Base-by-base conservation (phyloP, 1,140 invertebrate species). In the Scaptomyza graminum region DNA sequence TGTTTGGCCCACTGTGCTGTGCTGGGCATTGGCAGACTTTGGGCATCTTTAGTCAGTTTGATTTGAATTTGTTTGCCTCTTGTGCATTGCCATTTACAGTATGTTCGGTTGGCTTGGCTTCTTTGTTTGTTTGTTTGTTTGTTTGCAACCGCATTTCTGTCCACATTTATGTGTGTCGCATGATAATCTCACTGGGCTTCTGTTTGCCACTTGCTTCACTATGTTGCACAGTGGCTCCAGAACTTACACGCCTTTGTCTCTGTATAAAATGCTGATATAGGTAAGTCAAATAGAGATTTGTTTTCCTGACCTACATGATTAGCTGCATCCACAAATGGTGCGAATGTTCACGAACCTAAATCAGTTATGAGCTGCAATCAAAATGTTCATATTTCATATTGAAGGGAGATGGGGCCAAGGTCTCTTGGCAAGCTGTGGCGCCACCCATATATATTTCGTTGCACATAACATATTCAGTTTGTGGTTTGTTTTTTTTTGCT, bases 61-160 rank as follows among this genome's bases (percentile, higher is more conserved):
- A 88, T 85, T 85, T 82, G 81, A 78, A 85, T 85, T 85, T 85
- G 81, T 88, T 82, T 68, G 82, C 50, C 82, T 78, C 78, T 71
- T 68, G 81, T 78, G 82, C 69, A 85, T 83, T 63, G 62, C 37
- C 60, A 18, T 66, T 62, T 55, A 25, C 62, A 41, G 37, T 5
- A 5, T 39, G 37, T 39, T 39, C 3, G 28, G 11, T 12, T 39
- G 71, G 43, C 15, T 65, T 75, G n/a, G n/a, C n/a, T 16, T 59
- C 50, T 25, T 79, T 80, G 76, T 68, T 67, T 81, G 60, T 75
- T 16, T 59, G 56, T 25, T 79, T 80, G 76, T 68, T 67, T 81
- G 60, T 74, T 76, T 70, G 62, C 60, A 41, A 73, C 73, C 79
- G 79, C 74, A 75, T 75, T 79, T 71, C 75, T 79, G 80, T 84